Base-by-base conservation (phyloP, 2,113 vertebrate genomes). In the Siphamia tubifer region DNA sequence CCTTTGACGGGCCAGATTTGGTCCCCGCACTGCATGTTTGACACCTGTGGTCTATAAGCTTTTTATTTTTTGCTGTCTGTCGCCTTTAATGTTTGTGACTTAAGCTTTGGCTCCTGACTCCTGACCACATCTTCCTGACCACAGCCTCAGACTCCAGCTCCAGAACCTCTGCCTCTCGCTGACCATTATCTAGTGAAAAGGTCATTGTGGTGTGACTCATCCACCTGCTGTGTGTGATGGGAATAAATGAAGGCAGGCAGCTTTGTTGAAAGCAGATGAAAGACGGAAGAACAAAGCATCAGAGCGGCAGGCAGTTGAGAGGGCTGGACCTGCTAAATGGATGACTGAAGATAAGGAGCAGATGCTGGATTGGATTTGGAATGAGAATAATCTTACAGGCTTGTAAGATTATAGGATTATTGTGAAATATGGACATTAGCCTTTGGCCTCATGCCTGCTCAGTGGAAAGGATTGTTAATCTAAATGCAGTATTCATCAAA, bases 141-240 rank as follows among this genome's bases (percentile, higher is more conserved):
- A 8, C 25, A 13, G 17, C 12, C 56, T 11, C n/a, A n/a, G 47
- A 38, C 53, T 39, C 23, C 57, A 35, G 36, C 58, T 30, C 21
- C 43, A 8, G 24, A 42, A 58, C 51, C 53, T 73, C 28, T 36
- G 63, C 24, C 39, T 43, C 40, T 39, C 10, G 21, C 17, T 36
- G 36, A 67, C 64, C 57, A 66, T 66, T 65, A 75, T 79, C 47
- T 64, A 12, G 74, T 72, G 67, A 55, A 76, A 85, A 77, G 68
- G 68, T 79, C 58, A 45, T 42, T 20, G 62, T 30, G 19, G 32
- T 61, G 67, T 69, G 78, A 79, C 64, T 68, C 74, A 52, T 77
- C 52, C 65, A 40, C 49, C 77, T 58, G 56, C 53, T 36, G 48
- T n/a, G 48, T 57, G 60, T 54, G 68, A 55, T 32, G 24, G 39